Percentiles rank a stretch among this genome's conserved stretches.
Evolutionary conservation across 2,888 invertebrate genomes (phyloP).

Genomic region (Acronicta leporina): DNA sequence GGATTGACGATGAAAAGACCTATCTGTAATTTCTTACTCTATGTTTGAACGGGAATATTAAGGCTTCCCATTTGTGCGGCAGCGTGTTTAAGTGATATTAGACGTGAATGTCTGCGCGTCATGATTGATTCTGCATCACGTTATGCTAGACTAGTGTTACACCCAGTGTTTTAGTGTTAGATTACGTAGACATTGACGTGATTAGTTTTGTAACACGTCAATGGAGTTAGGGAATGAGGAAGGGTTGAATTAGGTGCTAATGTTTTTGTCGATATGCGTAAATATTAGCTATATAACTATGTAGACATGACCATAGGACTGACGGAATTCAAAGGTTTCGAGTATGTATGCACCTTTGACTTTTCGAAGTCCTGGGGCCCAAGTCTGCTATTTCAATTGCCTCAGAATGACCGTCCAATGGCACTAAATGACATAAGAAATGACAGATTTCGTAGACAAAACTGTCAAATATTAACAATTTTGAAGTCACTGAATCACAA

Average conservation of each 20-base stretch:
- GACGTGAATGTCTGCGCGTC: slow-evolving; percentile 75
- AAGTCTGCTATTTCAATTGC: too few species aligned
- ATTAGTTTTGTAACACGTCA: slow-evolving; percentile 44
- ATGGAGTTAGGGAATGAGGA: slow-evolving; percentile 3
- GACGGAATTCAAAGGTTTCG: too few species aligned
- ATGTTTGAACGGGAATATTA: slow-evolving; percentile 73
- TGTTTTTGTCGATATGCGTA: neutral
- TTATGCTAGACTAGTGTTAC: slow-evolving; percentile 55
- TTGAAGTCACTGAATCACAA: too few species aligned
- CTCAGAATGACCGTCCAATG: too few species aligned
- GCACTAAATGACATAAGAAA: too few species aligned
- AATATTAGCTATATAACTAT: too few species aligned
- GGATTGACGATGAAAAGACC: too few species aligned
- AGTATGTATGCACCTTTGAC: too few species aligned
- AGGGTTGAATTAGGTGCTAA: neutral
- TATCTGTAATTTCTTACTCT: slow-evolving; percentile 59
- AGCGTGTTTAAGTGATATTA: slow-evolving; percentile 86
- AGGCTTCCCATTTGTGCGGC: slow-evolving; percentile 81
- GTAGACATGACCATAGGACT: too few species aligned
- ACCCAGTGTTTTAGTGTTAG: slow-evolving; percentile 40
- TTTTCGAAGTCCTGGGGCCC: too few species aligned
- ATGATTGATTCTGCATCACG: slow-evolving; percentile 81
- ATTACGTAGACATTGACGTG: slow-evolving; percentile 39
- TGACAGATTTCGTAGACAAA: too few species aligned
- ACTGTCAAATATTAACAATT: too few species aligned